Conservation (phyloP, 2,113 vertebrate species). For the Carassius auratus region DNA sequence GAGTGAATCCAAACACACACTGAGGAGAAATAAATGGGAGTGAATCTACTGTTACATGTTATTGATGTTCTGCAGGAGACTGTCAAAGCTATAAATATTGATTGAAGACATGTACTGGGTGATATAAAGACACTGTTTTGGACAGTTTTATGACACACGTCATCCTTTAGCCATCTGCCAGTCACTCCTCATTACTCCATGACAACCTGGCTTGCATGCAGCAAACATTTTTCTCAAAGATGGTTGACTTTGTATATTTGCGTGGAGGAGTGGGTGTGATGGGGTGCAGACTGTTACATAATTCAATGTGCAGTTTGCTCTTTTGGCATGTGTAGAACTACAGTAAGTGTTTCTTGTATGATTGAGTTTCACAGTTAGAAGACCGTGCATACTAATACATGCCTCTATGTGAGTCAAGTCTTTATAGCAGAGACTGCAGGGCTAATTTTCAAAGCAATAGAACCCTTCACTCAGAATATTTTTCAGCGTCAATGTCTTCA, state of each 20-base stretch:
- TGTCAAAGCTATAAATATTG: not conserved
- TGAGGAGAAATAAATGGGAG: not conserved
- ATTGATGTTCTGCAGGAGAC: not conserved
- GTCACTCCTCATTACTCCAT: conserved; percentile 13
- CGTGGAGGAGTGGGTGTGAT: not conserved
- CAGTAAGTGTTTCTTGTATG: not conserved
- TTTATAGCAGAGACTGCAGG: not conserved
- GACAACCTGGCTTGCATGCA: not conserved
- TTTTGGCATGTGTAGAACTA: not conserved
- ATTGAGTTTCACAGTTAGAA: not conserved
- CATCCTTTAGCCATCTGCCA: conserved; percentile 17
- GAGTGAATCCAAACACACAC: not conserved
- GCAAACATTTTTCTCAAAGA: conserved; percentile 5
- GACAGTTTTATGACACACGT: conserved; percentile 10
- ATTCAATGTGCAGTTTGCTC: not conserved
- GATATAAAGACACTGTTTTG: not conserved
- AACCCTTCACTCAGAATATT: not conserved
- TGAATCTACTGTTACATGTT: not conserved
- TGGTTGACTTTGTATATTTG: conserved; percentile 8
- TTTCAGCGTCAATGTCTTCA: not conserved
- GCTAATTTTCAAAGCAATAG: not conserved
- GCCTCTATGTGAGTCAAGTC: not conserved
- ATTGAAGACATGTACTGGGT: not conserved
- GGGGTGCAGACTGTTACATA: conserved; percentile 4
- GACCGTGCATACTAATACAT: not conserved